Conservation (phyloP, 2,888 invertebrate genomes). For the Epirrhoe tristata region DNA sequence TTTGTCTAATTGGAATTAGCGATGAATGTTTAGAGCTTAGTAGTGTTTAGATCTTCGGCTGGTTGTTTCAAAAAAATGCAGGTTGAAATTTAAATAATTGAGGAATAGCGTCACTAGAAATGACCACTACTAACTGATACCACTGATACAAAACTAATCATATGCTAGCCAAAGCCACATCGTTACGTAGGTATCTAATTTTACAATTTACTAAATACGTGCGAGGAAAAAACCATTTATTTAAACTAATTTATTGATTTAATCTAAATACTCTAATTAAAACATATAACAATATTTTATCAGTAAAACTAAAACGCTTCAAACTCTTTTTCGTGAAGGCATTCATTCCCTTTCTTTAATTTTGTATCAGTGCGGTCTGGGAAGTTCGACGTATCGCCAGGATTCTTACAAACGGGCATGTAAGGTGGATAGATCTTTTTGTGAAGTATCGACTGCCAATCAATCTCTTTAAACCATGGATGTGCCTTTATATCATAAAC, state of each 20-base stretch:
- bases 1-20: no score
- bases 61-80: no score
- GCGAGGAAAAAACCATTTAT: not conserved
- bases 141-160: no score
- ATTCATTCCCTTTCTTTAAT: conserved; percentile 73
- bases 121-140: no score
- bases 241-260: conserved; percentile 26
- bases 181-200: no score
- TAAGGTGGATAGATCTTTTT: conserved; percentile 88
- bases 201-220: not conserved
- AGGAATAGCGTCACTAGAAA: no score
- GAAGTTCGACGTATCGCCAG: conserved; percentile 89
- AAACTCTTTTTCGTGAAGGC: conserved; percentile 87
- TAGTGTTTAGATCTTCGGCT: no score
- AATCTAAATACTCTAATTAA: conserved; percentile 25
- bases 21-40: no score
- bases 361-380: conserved; percentile 83
- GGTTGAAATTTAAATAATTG: no score
- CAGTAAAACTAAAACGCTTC: conserved; percentile 83
- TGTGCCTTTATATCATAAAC: conserved; percentile 96
- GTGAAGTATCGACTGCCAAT: conserved; percentile 93
- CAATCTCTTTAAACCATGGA: conserved; percentile 92
- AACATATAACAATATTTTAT: conserved; percentile 21
- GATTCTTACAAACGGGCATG: conserved; percentile 79
- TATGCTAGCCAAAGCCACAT: no score